Conservation (phyloP, 2,888 invertebrate species). For the Xestia rhomboidea region DNA sequence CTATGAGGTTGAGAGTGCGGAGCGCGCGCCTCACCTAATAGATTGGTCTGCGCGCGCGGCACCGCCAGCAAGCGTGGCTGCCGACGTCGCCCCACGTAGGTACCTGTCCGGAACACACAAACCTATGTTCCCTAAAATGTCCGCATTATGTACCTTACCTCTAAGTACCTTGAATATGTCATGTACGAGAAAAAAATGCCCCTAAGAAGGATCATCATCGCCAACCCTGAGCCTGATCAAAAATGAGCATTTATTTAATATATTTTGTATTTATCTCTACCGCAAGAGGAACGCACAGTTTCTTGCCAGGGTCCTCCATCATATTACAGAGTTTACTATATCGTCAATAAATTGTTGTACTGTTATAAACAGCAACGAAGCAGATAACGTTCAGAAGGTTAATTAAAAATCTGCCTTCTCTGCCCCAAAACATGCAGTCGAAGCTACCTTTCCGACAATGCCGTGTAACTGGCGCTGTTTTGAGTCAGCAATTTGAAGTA, state of each 20-base stretch:
- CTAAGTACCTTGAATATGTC: too few species aligned
- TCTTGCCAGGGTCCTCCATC: constrained; percentile 15
- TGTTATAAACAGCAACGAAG: neutral
- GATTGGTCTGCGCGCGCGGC: too few species aligned
- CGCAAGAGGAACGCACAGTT: neutral
- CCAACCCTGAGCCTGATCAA: constrained; percentile 10
- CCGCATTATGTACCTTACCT: too few species aligned
- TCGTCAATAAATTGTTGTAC: constrained; percentile 30
- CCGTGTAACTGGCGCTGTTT: neutral
- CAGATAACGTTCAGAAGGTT: neutral
- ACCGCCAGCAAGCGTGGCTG: too few species aligned
- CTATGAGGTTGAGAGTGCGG: too few species aligned
- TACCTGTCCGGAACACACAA: too few species aligned
- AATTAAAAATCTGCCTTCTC: neutral
- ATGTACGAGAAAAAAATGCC: too few species aligned
- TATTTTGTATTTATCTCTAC: neutral
- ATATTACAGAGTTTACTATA: constrained; percentile 21
- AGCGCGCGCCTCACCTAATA: too few species aligned
- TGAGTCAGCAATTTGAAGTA: neutral
- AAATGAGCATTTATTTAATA: neutral
- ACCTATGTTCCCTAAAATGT: too few species aligned
- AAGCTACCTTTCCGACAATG: neutral
- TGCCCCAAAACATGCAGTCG: neutral
- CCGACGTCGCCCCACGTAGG: too few species aligned
- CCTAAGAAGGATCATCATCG: neutral